Base-by-base conservation (phyloP, 2,113 vertebrate genomes). In the Neopipo cinnamomea region DNA sequence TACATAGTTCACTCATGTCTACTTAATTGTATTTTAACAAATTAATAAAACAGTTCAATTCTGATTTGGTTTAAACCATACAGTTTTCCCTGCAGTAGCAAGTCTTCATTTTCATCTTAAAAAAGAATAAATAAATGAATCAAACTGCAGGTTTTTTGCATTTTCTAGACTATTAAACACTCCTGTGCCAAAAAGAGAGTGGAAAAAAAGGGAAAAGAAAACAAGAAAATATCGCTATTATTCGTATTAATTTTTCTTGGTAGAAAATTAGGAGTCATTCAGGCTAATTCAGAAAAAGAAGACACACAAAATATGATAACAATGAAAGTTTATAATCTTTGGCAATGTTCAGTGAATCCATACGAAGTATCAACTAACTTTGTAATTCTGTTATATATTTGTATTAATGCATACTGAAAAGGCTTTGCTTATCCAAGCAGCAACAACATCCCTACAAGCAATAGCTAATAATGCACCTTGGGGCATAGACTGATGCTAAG, bases 361-460 rank as follows among this genome's bases (percentile, higher is more conserved):
- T 33, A 65, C 14, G 35, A 85, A 94, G 22, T 62, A 93, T 53
- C 52, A 81, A 44, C 46, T 53, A 81, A 74, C 42, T 93, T 88
- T 31, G 13, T 44, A 41, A 85, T 73, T 82, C 30, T 72, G 18
- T 85, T 85, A 35, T 27, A 49, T 12, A 49, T 91, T 96, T 94
- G 28, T 90, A 85, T 73, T 88, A 76, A 95, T 80, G 79, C 58
- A 76, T 65, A 88, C 22, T 88, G 90, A 91, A 89, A 91, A 96
- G 53, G 21, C n/a, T 91, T 91, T 88, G 71, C n/a, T 85, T 90
- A 89, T 31, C 6, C 58, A 93, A 93, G 81, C 47, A 94, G 66
- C 70, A 93, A 44, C 42, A 89, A 68, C 49, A 83, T 85, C 41
- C 67, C 85, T 79, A 46, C 37, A 70, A 93, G 79, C 71, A 63